Conservation (phyloP, 2,797 vertebrate genomes). For the Eurystomus glaucurus region DNA sequence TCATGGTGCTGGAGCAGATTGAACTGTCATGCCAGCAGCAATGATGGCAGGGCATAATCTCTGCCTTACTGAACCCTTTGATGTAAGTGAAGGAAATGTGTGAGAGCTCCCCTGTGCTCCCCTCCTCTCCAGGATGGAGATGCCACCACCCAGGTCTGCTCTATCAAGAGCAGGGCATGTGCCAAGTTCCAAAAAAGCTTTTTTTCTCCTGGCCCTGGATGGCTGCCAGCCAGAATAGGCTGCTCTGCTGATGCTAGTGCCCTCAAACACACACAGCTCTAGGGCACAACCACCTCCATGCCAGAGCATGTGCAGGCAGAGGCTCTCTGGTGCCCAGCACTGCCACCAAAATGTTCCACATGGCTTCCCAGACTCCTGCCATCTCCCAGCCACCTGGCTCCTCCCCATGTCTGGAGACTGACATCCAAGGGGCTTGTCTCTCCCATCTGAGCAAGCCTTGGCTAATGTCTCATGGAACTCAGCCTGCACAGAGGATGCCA, state of each 20-base stretch:
- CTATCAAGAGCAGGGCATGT: fast-evolving
- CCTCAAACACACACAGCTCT: background rate
- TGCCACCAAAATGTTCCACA: background rate
- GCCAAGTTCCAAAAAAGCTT: background rate
- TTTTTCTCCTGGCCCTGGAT: background rate
- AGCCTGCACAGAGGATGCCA: background rate
- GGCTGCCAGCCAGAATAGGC: background rate
- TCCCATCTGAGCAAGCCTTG: background rate
- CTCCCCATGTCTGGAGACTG: background rate
- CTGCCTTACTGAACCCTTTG: background rate
- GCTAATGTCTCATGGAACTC: background rate
- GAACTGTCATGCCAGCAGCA: fast-evolving
- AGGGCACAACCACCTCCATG: fast-evolving
- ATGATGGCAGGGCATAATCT: background rate
- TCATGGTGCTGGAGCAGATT: background rate
- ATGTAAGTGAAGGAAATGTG: background rate
- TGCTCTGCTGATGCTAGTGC: background rate
- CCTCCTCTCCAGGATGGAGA: fast-evolving
- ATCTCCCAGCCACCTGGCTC: background rate
- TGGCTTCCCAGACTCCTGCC: fast-evolving
- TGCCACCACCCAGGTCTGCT: fast-evolving
- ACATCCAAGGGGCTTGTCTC: fast-evolving
- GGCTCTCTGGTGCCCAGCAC: fast-evolving
- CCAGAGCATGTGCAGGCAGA: fast-evolving
- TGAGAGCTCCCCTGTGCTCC: background rate